Percentiles rank a stretch among this genome's conserved stretches.
Conservation (phyloP, 2,797 vertebrate species). For the Tympanoctomys barrerae region DNA sequence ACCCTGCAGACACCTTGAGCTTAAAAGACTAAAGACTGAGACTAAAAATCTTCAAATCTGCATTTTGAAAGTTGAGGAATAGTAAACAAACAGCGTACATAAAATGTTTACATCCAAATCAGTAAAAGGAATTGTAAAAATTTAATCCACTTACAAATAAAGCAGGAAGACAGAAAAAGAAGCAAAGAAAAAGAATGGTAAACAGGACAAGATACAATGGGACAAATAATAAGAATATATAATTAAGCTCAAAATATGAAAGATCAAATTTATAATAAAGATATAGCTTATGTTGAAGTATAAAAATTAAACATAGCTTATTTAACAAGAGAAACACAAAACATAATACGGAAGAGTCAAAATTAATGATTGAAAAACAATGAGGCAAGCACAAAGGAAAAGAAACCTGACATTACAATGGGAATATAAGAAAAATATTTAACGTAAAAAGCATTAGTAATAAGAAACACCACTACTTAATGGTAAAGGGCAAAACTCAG, state of each 20-base stretch:
- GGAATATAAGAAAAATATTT: not conserved
- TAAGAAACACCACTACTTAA: not conserved
- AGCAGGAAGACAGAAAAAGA: not conserved
- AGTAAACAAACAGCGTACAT: not conserved
- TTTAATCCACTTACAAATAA: not conserved
- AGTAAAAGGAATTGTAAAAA: not conserved
- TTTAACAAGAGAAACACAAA: not conserved
- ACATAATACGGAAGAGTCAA: not conserved
- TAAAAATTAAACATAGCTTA: not conserved
- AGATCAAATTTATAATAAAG: not conserved
- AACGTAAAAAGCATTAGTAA: not conserved
- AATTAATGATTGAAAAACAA: not conserved
- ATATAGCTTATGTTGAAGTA: not conserved
- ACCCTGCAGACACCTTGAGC: not conserved
- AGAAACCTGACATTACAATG: not conserved
- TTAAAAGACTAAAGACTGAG: not conserved
- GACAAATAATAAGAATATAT: conserved; percentile 16
- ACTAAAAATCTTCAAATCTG: not conserved
- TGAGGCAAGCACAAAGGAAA: not conserved
- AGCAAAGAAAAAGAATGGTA: not conserved
- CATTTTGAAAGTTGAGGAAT: not conserved
- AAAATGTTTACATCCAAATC: not conserved
- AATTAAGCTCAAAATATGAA: not conserved
- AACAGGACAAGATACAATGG: conserved; percentile 4
- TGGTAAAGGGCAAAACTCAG: not conserved